Evolutionary conservation across 2,888 invertebrate genomes (phyloP).

Genomic region (Diarsia mendica): DNA sequence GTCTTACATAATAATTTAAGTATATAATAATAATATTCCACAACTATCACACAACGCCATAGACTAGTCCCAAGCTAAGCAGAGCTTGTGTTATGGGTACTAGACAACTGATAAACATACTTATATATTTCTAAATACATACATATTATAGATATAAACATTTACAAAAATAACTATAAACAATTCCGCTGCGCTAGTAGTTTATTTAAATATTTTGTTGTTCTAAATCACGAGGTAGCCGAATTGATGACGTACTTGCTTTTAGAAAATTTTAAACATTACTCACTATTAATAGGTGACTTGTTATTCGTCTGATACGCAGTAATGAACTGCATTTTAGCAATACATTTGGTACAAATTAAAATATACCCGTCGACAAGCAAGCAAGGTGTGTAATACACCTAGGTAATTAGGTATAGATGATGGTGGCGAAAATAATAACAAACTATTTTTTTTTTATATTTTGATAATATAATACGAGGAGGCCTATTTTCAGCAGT

Average conservation of each 20-base stretch:
- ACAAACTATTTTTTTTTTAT: not conserved
- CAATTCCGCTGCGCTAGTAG: no score
- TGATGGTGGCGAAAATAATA: not conserved
- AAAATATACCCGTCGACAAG: not conserved
- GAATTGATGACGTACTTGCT: not conserved
- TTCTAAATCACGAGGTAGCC: not conserved
- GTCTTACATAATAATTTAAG: no score
- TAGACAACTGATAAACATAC: no score
- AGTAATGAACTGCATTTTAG: slow-evolving; percentile 11
- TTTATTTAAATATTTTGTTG: not conserved
- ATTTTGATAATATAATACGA: not conserved
- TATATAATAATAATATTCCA: no score
- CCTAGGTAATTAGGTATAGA: not conserved
- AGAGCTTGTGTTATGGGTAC: no score
- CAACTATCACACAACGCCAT: no score
- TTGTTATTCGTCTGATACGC: not conserved
- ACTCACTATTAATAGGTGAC: not conserved
- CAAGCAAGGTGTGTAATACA: not conserved
- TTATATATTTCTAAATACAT: no score
- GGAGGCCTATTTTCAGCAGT: no score
- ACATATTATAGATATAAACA: not conserved
- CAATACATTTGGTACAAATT: not conserved
- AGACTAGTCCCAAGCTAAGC: no score
- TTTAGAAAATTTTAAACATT: slow-evolving; percentile 25
- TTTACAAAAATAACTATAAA: not conserved